Base-by-base conservation (phyloP, 2,888 invertebrate species). In the Digitonthophagus gazella region DNA sequence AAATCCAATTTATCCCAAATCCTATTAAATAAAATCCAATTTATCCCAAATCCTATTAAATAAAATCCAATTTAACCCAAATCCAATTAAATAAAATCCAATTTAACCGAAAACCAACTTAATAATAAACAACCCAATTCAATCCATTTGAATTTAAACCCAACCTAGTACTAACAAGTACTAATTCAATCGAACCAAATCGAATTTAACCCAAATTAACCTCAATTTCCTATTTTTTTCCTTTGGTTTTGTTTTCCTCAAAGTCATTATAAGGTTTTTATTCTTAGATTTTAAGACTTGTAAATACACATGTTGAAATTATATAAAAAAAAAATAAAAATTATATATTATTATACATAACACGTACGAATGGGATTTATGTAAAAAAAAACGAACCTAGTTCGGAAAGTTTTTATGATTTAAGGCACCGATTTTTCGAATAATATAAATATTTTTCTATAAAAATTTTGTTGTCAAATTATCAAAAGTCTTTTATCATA, bases 221-320 rank as follows among this genome's bases (percentile, higher is more conserved):
- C n/a, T n/a, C n/a, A n/a, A n/a, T n/a, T n/a, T n/a, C n/a, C n/a
- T n/a, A n/a, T n/a, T n/a, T n/a, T n/a, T n/a, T n/a, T n/a, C n/a
- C n/a, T n/a, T n/a, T n/a, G 28, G 22, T 22, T 22, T 4, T 4
- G 22, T 8, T 44, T 44, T 8, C 11, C 6, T 6, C 28, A 44
- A 44, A 6, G 2, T 3, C 6, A 4, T 22, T 22, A n/a, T n/a
- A n/a, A n/a, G n/a, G n/a, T 22, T 22, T 22, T 22, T 22, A 22
- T 22, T 44, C 3, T 44, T 61, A 61, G 18, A 18, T 19, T 18
- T 61, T 61, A 61, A 20, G 14, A 19, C 5, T 61, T 61, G 61
- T 61, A 61, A 61, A 61, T 61, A 61, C 61, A 61, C 61, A 61
- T 61, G 61, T 61, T 61, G 61, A 61, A 61, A 19, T 61, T 61